A percentile compares a stretch with the other conserved stretches of the same genome.
These are phyloP conservation scores for Argya squamiceps DNA, from an alignment of 2,797 vertebrate species.

Conservation along the genomic window DNA sequence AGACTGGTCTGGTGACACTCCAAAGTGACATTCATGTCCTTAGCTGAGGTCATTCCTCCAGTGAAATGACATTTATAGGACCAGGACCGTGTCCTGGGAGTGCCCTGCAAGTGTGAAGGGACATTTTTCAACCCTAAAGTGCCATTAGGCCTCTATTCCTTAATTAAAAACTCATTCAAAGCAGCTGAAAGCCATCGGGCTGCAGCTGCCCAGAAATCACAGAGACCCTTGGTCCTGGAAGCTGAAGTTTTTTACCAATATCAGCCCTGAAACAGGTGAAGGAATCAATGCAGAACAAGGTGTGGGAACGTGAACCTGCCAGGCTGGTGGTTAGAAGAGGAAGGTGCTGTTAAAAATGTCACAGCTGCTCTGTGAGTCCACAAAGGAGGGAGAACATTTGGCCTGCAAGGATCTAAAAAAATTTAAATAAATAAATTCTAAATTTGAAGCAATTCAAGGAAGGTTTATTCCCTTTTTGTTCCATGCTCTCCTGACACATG, in stretches of 20 bases:
- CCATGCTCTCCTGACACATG: not conserved
- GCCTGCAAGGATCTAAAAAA: not conserved
- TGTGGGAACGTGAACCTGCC: not conserved
- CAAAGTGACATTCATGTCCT: not conserved
- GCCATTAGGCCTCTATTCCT: not conserved
- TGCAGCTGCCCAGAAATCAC: not conserved
- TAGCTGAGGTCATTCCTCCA: not conserved
- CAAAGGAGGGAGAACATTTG: not conserved
- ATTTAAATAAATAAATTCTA: too few species aligned
- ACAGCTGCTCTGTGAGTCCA: not conserved
- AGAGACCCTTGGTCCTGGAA: accelerated
- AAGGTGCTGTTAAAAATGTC: not conserved
- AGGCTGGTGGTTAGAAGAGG: not conserved
- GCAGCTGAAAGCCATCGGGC: not conserved
- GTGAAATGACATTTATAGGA: not conserved
- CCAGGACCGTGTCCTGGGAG: not conserved
- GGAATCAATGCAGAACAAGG: not conserved
- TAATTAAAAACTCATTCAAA: not conserved
- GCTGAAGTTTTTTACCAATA: not conserved
- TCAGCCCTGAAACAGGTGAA: not conserved
- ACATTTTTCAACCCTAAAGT: not conserved
- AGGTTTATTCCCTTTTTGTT: not conserved
- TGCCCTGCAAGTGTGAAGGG: not conserved
- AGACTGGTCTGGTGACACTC: not conserved
- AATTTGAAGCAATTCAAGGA: not conserved